phyloP scores from a whole-genome alignment of 2,113 vertebrate species.

The Sigmodon hispidus region DNA sequence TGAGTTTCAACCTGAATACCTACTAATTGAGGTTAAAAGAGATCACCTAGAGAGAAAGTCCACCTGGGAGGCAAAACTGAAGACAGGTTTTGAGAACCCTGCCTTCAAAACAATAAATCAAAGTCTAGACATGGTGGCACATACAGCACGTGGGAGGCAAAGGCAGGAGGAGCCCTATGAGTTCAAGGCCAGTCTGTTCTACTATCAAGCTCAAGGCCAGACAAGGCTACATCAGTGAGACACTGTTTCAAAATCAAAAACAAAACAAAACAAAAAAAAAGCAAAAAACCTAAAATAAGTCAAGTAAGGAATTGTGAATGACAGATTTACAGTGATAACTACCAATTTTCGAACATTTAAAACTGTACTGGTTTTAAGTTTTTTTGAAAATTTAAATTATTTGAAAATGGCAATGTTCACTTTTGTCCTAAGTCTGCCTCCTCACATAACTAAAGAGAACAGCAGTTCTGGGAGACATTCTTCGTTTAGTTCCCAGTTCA shows the following conservation, averaged over 20 bases:
- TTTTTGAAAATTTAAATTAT: constrained; percentile 6
- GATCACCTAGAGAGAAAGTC: not conserved
- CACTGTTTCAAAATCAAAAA: not conserved
- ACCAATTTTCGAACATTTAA: not conserved
- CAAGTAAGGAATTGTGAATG: not conserved
- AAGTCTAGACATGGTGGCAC: not conserved
- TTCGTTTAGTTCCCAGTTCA: not conserved
- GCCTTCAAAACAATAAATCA: not conserved
- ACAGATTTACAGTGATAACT: not conserved
- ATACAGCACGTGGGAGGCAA: not conserved
- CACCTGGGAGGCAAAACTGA: not conserved
- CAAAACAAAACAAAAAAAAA: not conserved
- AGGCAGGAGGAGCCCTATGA: not conserved
- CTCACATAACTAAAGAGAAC: constrained; percentile 17
- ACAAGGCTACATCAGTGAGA: not conserved
- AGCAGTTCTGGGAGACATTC: not conserved
- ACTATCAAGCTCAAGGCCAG: not conserved
- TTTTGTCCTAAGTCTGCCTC: not conserved
- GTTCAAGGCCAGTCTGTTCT: not conserved
- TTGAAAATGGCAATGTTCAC: constrained; percentile 34
- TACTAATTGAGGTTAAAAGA: not conserved
- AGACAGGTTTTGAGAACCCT: not conserved
- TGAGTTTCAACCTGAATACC: not conserved
- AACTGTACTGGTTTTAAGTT: not conserved
- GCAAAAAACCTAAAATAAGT: not conserved